Base-by-base conservation (phyloP, 2,888 invertebrate genomes). In the Embidobia sp. region DNA sequence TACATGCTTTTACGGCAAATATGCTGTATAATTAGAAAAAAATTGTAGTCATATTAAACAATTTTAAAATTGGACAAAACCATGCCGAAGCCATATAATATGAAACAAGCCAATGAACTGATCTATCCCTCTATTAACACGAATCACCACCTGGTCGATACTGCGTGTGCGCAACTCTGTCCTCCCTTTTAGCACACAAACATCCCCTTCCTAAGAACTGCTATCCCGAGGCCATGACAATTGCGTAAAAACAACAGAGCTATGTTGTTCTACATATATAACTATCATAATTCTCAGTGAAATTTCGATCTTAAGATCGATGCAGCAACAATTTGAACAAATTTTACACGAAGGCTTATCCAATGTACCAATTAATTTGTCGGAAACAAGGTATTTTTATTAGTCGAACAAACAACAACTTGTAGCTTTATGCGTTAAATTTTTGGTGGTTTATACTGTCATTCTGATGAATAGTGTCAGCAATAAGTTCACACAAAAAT, bases 301-400 rank as follows among this genome's bases (percentile, higher is more conserved):
- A 53, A 29, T 75, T 59, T 51, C 73, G 78, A 77, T 79, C 33
- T 70, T 67, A 51, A 77, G 73, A 83, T 84, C 84, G 82, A 85
- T 84, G 84, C 83, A 80, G 76, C 83, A 81, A 59, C 79, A 79
- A 72, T 44, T 64, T 3, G 73, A 79, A 55, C 79, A 79, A 26
- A 66, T 59, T 13, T 46, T 67, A 7, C n/a, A 29, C 44, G 19
- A 67, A 55, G 29, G 27, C 18, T 66, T 61, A 35, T 31, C 53
- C 22, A 78, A 79, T 70, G 79, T 79, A 49, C 63, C 77, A 22
- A 48, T 79, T 64, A 42, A 66, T 78, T 51, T 53, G 57, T 29
- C 69, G 44, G 76, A 78, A 46, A 69, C 78, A 76, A 81, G 83
- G 83, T 83, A 82, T 37, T 35, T 22, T 27, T 27, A 48, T 18